These are phyloP conservation scores for Sceloporus undulatus DNA, from an alignment of 2,113 vertebrate genomes.

Conservation along the genomic window DNA sequence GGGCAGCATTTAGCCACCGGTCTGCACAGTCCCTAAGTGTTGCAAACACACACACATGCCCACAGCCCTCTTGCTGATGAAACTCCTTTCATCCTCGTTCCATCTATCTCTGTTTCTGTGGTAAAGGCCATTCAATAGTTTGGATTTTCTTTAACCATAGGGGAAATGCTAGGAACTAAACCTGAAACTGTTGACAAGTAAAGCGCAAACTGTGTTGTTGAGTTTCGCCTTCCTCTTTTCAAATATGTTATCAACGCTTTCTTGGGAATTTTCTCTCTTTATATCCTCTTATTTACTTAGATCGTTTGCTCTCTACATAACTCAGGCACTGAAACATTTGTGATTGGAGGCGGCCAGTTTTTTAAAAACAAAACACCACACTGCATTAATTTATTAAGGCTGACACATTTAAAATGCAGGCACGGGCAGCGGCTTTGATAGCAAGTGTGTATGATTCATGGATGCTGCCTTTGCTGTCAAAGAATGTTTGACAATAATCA, in stretches of 20 bases:
- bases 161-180: neutral
- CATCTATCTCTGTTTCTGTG: too few species aligned
- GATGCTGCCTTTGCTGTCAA: slow-evolving; percentile 75
- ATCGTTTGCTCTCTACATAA: slow-evolving; percentile 47
- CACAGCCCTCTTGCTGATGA: too few species aligned
- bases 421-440: slow-evolving; percentile 59
- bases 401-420: slow-evolving; percentile 73
- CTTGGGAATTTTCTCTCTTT: slow-evolving; percentile 31
- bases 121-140: too few species aligned
- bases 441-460: slow-evolving; percentile 76
- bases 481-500: slow-evolving; percentile 84
- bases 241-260: slow-evolving; percentile 37
- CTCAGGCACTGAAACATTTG: slow-evolving; percentile 50
- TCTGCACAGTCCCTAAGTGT: too few species aligned
- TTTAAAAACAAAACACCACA: slow-evolving; percentile 61
- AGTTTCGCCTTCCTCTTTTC: slow-evolving; percentile 35
- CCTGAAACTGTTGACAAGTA: neutral
- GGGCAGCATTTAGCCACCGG: too few species aligned
- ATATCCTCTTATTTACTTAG: slow-evolving; percentile 49
- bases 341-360: slow-evolving; percentile 39
- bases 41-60: too few species aligned
- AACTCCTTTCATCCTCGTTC: too few species aligned
- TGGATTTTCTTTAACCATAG: neutral
- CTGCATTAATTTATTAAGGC: slow-evolving; percentile 64
- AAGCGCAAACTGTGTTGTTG: too few species aligned